phyloP scores from a whole-genome alignment of 2,797 vertebrate genomes.

The Protonibea diacanthus region DNA sequence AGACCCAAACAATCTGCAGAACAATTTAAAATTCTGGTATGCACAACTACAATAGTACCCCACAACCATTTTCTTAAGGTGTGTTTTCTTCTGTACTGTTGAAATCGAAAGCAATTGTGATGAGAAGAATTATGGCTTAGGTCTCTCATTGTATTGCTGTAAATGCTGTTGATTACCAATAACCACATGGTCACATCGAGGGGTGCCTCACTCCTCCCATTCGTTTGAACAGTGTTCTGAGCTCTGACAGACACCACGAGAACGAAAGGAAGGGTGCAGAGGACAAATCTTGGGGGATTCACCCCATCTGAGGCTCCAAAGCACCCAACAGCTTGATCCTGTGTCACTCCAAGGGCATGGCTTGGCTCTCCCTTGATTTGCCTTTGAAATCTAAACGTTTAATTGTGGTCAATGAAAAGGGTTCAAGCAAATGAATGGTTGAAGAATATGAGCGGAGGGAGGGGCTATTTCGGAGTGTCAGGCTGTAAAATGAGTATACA shows the following conservation, averaged over 20 bases:
- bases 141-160: conserved; percentile 71
- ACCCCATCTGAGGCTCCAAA: conserved; percentile 78
- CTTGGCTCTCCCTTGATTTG: conserved; percentile 83
- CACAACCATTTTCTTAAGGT: conserved; percentile 21
- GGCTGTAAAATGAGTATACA: conserved; percentile 83
- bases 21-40: conserved; percentile 18
- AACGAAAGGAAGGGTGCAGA: conserved; percentile 79
- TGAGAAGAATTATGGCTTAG: conserved; percentile 57
- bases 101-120: conserved; percentile 34
- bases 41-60: conserved; percentile 20
- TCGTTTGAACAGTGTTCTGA: conserved; percentile 72
- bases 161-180: conserved; percentile 79
- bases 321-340: conserved; percentile 85
- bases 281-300: conserved; percentile 85
- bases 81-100: conserved; percentile 46
- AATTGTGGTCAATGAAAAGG: conserved; percentile 86
- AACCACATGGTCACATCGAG: conserved; percentile 79
- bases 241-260: conserved; percentile 81
- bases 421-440: conserved; percentile 84
- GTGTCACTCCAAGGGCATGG: conserved; percentile 83
- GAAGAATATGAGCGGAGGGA: conserved; percentile 79
- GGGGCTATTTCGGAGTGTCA: conserved; percentile 75
- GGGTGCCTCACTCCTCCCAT: conserved; percentile 76
- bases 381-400: conserved; percentile 88
- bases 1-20: conserved; percentile 14